A percentile compares a stretch with the other conserved stretches of the same genome.
phyloP scores from a whole-genome alignment of 2,797 vertebrate genomes.

The Hephaestus fuliginosus region DNA sequence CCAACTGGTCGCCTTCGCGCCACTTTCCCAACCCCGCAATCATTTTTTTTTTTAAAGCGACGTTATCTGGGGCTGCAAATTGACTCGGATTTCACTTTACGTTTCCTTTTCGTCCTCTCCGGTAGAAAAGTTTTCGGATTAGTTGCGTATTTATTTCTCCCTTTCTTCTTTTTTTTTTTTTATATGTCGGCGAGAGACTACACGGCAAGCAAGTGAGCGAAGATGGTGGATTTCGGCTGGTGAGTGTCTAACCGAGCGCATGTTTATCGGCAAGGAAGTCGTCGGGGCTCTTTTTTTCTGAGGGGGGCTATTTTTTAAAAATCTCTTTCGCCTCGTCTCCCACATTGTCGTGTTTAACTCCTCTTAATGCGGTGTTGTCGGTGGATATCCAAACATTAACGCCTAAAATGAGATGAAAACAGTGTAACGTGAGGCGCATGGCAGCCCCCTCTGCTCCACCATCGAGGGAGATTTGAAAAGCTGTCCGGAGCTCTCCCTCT shows the following conservation, averaged over 20 bases:
- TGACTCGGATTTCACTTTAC: slow-evolving; percentile 47
- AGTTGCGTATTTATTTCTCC: slow-evolving; percentile 79
- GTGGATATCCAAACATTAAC: slow-evolving; percentile 28
- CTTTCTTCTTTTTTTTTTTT: slow-evolving; percentile 44
- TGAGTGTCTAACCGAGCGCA: slow-evolving; percentile 88
- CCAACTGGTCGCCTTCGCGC: slow-evolving; percentile 88
- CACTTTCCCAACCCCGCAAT: slow-evolving; percentile 85
- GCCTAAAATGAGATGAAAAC: slow-evolving; percentile 78
- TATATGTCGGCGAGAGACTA: slow-evolving; percentile 79
- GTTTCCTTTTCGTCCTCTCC: slow-evolving; percentile 32
- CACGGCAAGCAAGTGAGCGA: slow-evolving; percentile 88
- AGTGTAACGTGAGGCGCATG: slow-evolving; percentile 89
- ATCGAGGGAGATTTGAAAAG: slow-evolving; percentile 94
- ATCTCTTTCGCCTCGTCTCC: slow-evolving; percentile 26
- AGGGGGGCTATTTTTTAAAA: slow-evolving; percentile 63
- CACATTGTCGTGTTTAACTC: slow-evolving; percentile 7
- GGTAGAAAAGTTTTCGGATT: slow-evolving; percentile 78
- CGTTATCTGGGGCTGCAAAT: slow-evolving; percentile 56
- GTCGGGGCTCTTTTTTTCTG: no score
- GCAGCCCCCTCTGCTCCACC: slow-evolving; percentile 86
- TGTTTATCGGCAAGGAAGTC: slow-evolving; percentile 88
- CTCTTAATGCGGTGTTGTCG: background rate
- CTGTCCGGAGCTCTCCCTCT: slow-evolving; percentile 64
- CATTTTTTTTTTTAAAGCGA: slow-evolving; percentile 63
- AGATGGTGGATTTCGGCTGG: slow-evolving; percentile 92